Base-by-base conservation (phyloP, 2,113 vertebrate species). In the Rhabdornis inornatus region DNA sequence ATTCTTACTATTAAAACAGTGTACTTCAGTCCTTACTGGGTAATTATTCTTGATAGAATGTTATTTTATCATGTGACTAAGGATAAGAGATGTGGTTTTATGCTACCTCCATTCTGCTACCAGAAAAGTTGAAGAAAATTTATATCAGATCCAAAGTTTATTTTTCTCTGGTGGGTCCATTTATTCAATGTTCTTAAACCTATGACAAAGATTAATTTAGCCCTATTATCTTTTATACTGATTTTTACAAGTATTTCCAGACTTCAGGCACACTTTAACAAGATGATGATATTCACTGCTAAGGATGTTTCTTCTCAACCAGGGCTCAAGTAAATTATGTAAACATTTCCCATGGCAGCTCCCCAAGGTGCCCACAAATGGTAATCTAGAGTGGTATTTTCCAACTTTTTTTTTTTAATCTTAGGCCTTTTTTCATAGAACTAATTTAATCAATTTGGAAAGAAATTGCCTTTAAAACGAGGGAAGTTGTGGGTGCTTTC, bases 371-470 rank as follows among this genome's bases (percentile, higher is more conserved):
- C 81, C 91, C 64, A 90, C 49, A 84, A 85, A 84, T 60, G 35
- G 14, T 75, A 74, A 83, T 71, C 50, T 68, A 39, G 33, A 86
- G 47, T 50, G 40, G 42, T 91, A 40, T 64, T 89, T 95, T 82
- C 65, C 44, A 92, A 64, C 9, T 9, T 37, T 35, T 57, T 64
- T 89, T 78, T 89, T 77, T 71, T 6, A 82, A 64, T 90, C 42
- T 84, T 79, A 30, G 50, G 30, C 15, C 10, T 91, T 86, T 93
- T 87, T 84, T 82, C 31, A 40, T 47, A 45, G n/a, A 76, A 88
- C 23, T 35, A 78, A 83, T 95, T 91, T 83, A 76, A 92, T 60
- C 63, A 97, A 56, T 83, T 86, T 86, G 40, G 45, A 91, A 88
- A 91, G 7, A 82, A 87, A 89, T 78, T 87, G 28, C 52, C 68